A percentile compares a stretch with the other conserved stretches of the same genome.
These are phyloP conservation scores for Corythornis vintsioides DNA, from an alignment of 2,113 vertebrate genomes.

Conservation along the genomic window DNA sequence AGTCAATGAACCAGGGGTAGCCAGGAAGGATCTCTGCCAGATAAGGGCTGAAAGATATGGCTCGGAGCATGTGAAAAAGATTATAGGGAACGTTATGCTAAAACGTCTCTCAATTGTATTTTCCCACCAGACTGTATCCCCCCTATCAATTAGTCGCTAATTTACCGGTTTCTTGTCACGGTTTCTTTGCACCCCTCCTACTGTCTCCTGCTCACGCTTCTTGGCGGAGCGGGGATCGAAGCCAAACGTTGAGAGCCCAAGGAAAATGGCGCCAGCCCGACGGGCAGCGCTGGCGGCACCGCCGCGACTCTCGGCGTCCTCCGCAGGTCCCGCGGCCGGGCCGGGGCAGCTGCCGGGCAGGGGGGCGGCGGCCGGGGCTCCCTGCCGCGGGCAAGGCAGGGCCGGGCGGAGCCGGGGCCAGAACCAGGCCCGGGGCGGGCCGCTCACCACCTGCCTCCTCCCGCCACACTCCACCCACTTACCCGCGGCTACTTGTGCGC, in stretches of 20 bases:
- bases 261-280: fast-evolving
- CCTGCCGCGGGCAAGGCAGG: neutral
- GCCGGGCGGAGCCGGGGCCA: neutral
- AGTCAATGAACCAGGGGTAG: neutral
- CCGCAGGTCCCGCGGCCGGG: neutral
- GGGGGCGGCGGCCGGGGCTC: neutral
- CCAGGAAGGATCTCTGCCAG: neutral
- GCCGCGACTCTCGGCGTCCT: fast-evolving
- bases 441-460: neutral
- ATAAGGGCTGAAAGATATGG: neutral
- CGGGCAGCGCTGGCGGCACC: neutral
- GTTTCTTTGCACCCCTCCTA: neutral
- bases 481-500: neutral
- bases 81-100: neutral
- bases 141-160: neutral
- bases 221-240: no score
- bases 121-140: neutral
- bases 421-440: neutral
- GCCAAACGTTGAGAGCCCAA: fast-evolving
- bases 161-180: neutral
- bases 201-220: neutral
- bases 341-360: neutral
- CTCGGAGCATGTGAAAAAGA: neutral
- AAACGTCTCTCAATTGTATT: neutral
- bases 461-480: constrained; percentile 26